Conservation (phyloP, 2,797 vertebrate species). For the Agapornis canus region DNA sequence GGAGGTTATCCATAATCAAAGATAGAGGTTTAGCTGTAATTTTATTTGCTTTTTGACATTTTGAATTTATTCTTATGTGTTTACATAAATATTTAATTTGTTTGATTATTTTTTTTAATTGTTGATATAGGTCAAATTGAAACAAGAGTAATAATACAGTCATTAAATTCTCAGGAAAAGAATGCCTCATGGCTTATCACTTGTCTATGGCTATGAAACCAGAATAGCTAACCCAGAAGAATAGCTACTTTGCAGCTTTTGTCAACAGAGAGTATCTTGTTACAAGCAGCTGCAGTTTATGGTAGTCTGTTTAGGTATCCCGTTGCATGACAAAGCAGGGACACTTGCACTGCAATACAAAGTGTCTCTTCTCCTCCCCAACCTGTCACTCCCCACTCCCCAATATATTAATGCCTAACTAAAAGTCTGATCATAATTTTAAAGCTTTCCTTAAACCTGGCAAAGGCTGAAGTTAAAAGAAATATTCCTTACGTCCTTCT, state of each 20-base stretch:
- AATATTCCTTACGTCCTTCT: neutral
- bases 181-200: neutral
- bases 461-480: neutral
- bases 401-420: neutral
- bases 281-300: neutral
- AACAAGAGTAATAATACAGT: neutral
- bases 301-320: neutral
- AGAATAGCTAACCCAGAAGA: neutral
- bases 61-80: neutral
- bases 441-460: neutral
- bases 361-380: neutral
- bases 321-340: neutral
- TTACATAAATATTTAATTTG: neutral
- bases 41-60: neutral
- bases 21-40: neutral
- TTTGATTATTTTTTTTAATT: neutral
- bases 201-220: neutral
- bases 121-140: neutral
- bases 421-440: neutral
- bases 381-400: rapidly evolving
- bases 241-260: neutral
- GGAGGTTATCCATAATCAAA: neutral
- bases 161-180: neutral
- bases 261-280: neutral
- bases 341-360: neutral